A percentile compares a stretch with the other conserved stretches of the same genome.
These are phyloP conservation scores for Metaphire vulgaris DNA, from an alignment of 1,140 invertebrate species.

Conservation along the genomic window DNA sequence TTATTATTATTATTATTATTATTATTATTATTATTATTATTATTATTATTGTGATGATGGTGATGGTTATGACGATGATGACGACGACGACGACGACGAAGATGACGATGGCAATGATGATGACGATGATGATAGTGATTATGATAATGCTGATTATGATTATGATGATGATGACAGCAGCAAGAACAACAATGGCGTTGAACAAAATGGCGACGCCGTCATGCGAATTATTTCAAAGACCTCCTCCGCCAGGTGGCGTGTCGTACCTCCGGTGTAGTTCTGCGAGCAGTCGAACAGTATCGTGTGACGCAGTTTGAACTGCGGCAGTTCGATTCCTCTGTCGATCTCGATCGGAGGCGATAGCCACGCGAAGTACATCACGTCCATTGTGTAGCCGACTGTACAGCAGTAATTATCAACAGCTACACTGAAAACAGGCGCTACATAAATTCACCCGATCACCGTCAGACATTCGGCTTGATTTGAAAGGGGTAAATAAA, in stretches of 20 bases:
- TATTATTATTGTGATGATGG: too few species aligned
- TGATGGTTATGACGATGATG: too few species aligned
- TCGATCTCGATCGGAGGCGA: slow-evolving; percentile 20
- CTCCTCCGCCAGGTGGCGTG: background rate
- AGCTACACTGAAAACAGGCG: too few species aligned
- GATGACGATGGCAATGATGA: too few species aligned
- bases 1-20: too few species aligned
- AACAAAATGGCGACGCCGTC: background rate
- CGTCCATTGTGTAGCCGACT: slow-evolving; percentile 29
- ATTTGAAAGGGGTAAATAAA: too few species aligned
- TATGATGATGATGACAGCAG: background rate
- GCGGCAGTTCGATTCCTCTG: slow-evolving; percentile 20
- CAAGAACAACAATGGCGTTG: background rate
- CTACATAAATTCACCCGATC: too few species aligned
- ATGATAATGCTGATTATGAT: background rate
- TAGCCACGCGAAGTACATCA: slow-evolving; percentile 26
- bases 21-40: too few species aligned
- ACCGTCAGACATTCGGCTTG: too few species aligned
- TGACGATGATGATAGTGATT: background rate
- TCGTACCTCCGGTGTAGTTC: slow-evolving; percentile 27
- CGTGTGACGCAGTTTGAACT: slow-evolving; percentile 16
- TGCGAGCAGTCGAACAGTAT: slow-evolving; percentile 26
- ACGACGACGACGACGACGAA: too few species aligned
- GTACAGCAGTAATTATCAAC: background rate
- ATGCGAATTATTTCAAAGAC: background rate